phyloP scores from a whole-genome alignment of 2,888 invertebrate genomes.

The Epistrophe grossulariae region DNA sequence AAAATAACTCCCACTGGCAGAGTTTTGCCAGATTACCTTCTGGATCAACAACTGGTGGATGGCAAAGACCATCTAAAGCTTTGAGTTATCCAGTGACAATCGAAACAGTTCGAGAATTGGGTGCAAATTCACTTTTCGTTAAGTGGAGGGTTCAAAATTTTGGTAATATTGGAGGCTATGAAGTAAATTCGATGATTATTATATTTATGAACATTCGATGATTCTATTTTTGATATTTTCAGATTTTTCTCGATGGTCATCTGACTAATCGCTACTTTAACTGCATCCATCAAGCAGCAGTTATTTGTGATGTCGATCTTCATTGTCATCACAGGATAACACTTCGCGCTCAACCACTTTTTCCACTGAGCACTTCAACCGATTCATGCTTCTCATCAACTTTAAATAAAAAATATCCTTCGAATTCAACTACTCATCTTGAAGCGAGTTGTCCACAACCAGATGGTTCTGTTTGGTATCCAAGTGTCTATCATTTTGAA shows the following conservation, averaged over 20 bases:
- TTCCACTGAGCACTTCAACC: neutral
- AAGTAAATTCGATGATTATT: slow-evolving; percentile 77
- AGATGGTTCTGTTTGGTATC: slow-evolving; percentile 66
- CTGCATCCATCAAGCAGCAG: slow-evolving; percentile 80
- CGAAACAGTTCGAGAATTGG: slow-evolving; percentile 79
- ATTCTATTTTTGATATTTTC: neutral
- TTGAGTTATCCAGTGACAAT: slow-evolving; percentile 80
- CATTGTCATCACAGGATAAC: slow-evolving; percentile 79
- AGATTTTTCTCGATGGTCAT: slow-evolving; percentile 82
- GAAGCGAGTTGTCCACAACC: slow-evolving; percentile 35
- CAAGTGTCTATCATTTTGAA: slow-evolving; percentile 64
- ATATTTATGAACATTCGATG: neutral
- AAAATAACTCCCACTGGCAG: slow-evolving; percentile 63
- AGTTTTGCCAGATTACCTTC: neutral
- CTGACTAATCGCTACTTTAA: slow-evolving; percentile 81
- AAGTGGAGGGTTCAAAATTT: slow-evolving; percentile 81
- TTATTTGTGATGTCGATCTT: slow-evolving; percentile 80
- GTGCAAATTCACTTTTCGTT: slow-evolving; percentile 80
- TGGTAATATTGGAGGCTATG: slow-evolving; percentile 81
- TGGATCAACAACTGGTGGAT: neutral
- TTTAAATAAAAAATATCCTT: neutral
- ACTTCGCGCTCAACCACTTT: slow-evolving; percentile 79
- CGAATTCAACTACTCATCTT: slow-evolving; percentile 2
- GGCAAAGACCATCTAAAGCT: slow-evolving; percentile 5
- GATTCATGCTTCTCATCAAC: slow-evolving; percentile 6